Base-by-base conservation (phyloP, 2,888 invertebrate genomes). In the Apocheima hispidaria region DNA sequence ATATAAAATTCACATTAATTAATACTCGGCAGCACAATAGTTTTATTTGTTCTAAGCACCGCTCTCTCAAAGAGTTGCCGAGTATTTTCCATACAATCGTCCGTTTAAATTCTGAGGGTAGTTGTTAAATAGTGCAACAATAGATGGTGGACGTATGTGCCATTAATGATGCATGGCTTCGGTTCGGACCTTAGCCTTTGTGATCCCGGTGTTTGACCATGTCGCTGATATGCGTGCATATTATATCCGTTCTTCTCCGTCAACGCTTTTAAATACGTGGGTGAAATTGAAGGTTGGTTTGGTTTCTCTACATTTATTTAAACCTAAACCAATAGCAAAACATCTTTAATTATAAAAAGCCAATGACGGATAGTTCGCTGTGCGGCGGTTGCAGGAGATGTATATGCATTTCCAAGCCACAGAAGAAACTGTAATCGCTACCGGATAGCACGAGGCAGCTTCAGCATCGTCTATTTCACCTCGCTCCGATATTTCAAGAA, bases 71-170 rank as follows among this genome's bases (percentile, higher is more conserved):
- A 86, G 88, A 87, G 84, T 86, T 79, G 68, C 78, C 77, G 71
- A 81, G 86, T 87, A 86, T 87, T 87, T 88, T 88, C 86, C 78
- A 87, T 87, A 84, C 83, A 85, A 82, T 84, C 83, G 82, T 77
- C 81, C 75, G 70, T 84, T 86, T 89, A 83, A 84, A 87, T 86
- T 88, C 81, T 57, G 77, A 74, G 71, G 81, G 82, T 80, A 83
- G 84, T 85, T 79, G 86, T 87, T 86, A 89, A 90, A 88, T 90
- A 90, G 86, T 89, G 86, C 82, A 83, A 92, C 92, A 92, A 91
- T 90, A 86, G 86, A 84, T 81, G 84, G 84, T 86, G 86, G 78
- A 80, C 77, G 80, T 70, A 61, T 59, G 61, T 71, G 66, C 80
- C 86, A 90, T 91, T 88, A 92, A 89, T 82, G 83, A 88, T 92